Percentiles rank a stretch among this genome's conserved stretches.
Evolutionary conservation across 92 coral and sea anemone species (phyloP).

Genomic region (Zoanthus solanderi): DNA sequence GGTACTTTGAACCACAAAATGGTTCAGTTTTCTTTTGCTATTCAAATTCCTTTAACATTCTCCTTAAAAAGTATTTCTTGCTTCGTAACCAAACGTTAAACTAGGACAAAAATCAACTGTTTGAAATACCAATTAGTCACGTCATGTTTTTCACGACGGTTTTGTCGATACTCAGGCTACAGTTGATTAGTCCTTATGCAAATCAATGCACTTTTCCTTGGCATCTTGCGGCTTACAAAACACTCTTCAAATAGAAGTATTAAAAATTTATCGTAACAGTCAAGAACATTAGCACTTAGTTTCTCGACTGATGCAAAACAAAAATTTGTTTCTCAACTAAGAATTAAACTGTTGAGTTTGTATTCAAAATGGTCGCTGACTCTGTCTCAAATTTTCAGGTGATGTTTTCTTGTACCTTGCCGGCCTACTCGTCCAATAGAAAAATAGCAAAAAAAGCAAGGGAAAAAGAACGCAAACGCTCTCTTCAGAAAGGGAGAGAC

Average conservation of each 20-base stretch:
- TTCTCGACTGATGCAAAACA: conserved; percentile 2
- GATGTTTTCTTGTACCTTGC: conserved; percentile 91
- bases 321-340: not conserved
- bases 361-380: conserved; percentile 34
- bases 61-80: not conserved
- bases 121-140: not conserved
- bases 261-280: conserved; percentile 37
- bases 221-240: conserved; percentile 46
- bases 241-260: conserved; percentile 27
- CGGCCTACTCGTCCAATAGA: conserved; percentile 77
- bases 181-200: conserved; percentile 25
- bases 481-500: conserved; percentile 83
- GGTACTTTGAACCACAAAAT: conserved; percentile 14
- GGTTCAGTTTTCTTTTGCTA: not conserved
- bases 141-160: not conserved
- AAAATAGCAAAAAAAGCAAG: conserved; percentile 72
- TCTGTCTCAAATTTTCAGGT: conserved; percentile 62
- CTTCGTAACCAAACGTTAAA: not conserved
- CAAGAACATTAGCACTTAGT: conserved; percentile 20
- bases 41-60: not conserved
- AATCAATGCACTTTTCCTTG: conserved; percentile 19
- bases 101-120: not conserved
- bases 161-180: not conserved
- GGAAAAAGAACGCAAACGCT: conserved; percentile 77
- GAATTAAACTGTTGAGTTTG: not conserved